Evolutionary conservation across 2,888 invertebrate species (phyloP), one percentile per base, ranked within the genome.

Genomic region (Lasioglossum marginatum): DNA sequence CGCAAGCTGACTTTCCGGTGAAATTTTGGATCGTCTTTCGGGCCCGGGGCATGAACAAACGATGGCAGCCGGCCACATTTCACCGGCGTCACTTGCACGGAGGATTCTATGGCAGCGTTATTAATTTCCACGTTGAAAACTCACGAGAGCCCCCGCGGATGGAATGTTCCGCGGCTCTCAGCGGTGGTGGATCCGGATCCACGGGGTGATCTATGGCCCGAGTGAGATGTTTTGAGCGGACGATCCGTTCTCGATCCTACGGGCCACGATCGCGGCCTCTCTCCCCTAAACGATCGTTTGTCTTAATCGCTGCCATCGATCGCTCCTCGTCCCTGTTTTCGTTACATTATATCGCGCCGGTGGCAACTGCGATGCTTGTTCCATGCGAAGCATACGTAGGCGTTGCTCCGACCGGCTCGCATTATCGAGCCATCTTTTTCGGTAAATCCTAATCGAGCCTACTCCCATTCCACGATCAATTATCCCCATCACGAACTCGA

Each of bases 201-300:
- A 86, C 87, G 89, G 81, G 68, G 86, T 95, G 94, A 95, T 95
- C 94, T 94, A 95, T 94, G 91, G 92, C 63, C 88, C 93, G 93
- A 95, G 94, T 94, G 94, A 95, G 94, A 95, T 93, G 94, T 94
- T 95, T 93, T 93, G 94, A 94, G 88, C 90, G 93, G 93, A 92
- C 92, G 92, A 95, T 95, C 93, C 91, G 93, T 95, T 92, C 92
- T 89, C 93, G 93, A 94, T 94, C 92, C 91, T 92, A 88, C 87
- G 80, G 88, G 70, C 87, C 80, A 87, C 87, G 91, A 89, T 88
- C 89, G 86, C 87, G 85, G 86, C 86, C 88, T 89, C 90, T 91
- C 90, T 92, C 85, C 87, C 86, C 88, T 95, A 94, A 94, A 94
- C 94, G 94, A 93, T 94, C 94, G 93, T 94, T 94, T 93, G 92